Conservation (phyloP, 2,113 vertebrate species). For the Oncorhynchus keta region DNA sequence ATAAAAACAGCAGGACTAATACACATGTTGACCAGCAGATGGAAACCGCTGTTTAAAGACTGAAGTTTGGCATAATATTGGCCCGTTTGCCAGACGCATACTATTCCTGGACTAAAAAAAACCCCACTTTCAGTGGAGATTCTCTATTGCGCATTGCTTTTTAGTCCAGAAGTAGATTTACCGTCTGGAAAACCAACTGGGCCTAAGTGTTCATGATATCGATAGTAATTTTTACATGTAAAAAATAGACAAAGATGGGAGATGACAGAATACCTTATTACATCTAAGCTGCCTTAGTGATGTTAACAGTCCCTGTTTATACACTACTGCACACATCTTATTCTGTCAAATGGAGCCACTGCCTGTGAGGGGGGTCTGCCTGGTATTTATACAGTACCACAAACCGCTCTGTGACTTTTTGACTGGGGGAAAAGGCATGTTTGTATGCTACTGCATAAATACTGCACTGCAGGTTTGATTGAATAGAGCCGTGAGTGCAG, state of each 20-base stretch:
- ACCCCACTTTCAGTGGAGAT: too few relatives aligned
- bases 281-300: not conserved
- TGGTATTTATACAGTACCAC: not conserved
- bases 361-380: too few relatives aligned
- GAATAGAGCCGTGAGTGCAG: not conserved
- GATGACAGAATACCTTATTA: not conserved
- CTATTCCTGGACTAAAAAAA: too few relatives aligned
- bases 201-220: constrained; percentile 37
- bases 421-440: not conserved
- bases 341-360: too few relatives aligned
- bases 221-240: not conserved
- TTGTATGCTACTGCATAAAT: not conserved
- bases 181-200: too few relatives aligned
- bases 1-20: constrained; percentile 43
- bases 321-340: too few relatives aligned
- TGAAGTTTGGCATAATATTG: constrained; percentile 33
- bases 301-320: not conserved
- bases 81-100: too few relatives aligned
- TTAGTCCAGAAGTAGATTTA: too few relatives aligned
- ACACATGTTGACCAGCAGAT: constrained; percentile 53
- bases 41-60: constrained; percentile 26
- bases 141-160: too few relatives aligned
- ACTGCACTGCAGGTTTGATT: not conserved
- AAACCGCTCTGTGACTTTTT: not conserved
- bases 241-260: constrained; percentile 20